Evolutionary conservation across 2,888 invertebrate species (phyloP).

Genomic region (Drosophila sordidapex): DNA sequence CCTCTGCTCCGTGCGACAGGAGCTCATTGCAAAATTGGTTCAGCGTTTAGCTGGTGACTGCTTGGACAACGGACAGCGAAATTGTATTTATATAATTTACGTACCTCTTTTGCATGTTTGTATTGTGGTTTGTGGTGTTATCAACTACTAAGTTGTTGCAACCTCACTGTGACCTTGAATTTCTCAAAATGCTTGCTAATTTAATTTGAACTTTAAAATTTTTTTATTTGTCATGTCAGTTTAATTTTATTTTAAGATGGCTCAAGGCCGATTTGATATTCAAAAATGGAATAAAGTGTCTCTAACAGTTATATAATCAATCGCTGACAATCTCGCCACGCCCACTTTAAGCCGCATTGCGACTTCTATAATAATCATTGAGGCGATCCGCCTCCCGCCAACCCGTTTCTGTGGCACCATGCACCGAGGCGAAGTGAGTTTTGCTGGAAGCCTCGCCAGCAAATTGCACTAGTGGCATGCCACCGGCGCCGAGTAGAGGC

Average conservation of each 20-base stretch:
- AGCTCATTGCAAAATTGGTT: conserved; percentile 24
- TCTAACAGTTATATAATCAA: background rate
- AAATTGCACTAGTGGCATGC: conserved; percentile 87
- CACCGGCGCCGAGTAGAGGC: conserved; percentile 84
- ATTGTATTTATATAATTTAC: conserved; percentile 16
- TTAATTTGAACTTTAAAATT: background rate
- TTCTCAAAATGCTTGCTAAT: background rate
- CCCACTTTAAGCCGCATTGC: too few species aligned
- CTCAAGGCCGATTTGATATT: conserved; percentile 6
- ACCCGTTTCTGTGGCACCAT: conserved; percentile 91
- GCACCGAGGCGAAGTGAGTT: conserved; percentile 88
- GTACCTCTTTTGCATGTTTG: background rate
- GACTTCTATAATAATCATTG: conserved; percentile 72
- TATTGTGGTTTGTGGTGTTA: conserved; percentile 30
- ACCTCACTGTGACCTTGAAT: background rate
- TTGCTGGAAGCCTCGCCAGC: conserved; percentile 89
- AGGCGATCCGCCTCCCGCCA: conserved; percentile 89
- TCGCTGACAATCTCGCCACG: too few species aligned
- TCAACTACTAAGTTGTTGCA: conserved; percentile 5
- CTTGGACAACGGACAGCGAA: background rate
- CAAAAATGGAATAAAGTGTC: background rate
- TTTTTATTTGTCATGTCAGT: background rate
- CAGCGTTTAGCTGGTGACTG: conserved; percentile 15
- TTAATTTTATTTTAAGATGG: background rate
- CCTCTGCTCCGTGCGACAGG: conserved; percentile 12